Conservation (phyloP, 2,113 vertebrate genomes). For the Recurvirostra avosetta region DNA sequence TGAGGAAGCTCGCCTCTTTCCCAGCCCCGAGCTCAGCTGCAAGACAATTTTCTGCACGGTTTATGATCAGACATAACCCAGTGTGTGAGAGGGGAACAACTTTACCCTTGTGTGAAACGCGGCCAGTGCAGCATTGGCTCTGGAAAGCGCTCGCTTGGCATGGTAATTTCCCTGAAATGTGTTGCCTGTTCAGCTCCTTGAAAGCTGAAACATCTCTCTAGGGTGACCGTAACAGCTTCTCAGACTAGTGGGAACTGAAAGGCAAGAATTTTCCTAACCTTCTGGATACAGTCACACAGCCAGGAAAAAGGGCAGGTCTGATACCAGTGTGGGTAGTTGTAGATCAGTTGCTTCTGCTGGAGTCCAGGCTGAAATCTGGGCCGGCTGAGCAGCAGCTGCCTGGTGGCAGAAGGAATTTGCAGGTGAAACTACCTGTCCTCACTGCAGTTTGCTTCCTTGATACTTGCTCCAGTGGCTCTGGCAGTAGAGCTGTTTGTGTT, state of each 20-base stretch:
- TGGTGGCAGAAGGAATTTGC: neutral
- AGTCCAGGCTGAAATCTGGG: neutral
- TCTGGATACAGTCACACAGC: neutral
- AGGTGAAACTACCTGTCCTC: neutral
- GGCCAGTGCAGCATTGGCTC: accelerated
- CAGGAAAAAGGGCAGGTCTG: neutral
- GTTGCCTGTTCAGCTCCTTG: neutral
- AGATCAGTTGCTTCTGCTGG: neutral
- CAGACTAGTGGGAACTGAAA: neutral
- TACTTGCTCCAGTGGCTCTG: neutral
- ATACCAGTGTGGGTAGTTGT: neutral
- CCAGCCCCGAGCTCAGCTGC: neutral
- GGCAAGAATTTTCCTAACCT: neutral
- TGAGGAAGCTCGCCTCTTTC: neutral
- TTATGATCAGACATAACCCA: neutral
- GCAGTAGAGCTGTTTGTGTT: neutral
- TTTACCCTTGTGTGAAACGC: neutral
- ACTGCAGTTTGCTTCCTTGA: neutral
- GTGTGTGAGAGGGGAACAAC: neutral
- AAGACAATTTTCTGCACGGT: accelerated
- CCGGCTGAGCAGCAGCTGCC: neutral
- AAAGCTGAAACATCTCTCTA: neutral
- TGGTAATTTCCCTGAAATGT: neutral
- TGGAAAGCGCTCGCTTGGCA: neutral
- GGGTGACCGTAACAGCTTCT: neutral